Conservation (phyloP, 2,888 invertebrate species). For the Rhagophthalmus giganteus region DNA sequence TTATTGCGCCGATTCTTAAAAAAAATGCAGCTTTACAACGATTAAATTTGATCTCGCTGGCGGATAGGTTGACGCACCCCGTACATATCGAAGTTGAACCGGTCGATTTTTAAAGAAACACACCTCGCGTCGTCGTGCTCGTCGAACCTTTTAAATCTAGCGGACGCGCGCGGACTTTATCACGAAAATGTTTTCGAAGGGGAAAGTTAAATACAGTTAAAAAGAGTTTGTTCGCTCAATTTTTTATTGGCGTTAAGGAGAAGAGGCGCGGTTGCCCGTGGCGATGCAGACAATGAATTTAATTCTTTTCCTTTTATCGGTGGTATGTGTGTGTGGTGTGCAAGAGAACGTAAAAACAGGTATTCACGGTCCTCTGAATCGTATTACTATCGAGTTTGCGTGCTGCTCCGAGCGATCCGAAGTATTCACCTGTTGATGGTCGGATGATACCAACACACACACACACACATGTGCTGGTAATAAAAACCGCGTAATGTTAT, state of each 20-base stretch:
- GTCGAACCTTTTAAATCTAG: no score
- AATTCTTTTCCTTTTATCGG: constrained; percentile 28
- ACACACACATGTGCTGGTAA: constrained; percentile 5
- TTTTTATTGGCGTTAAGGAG: constrained; percentile 21
- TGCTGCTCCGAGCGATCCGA: constrained; percentile 10
- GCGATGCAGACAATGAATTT: constrained; percentile 18
- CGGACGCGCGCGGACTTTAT: no score
- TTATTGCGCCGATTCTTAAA: no score
- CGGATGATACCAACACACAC: constrained; percentile 2
- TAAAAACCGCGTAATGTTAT: constrained; percentile 6
- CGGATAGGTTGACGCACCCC: no score
- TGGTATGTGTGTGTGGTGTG: constrained; percentile 31
- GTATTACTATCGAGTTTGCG: constrained; percentile 30
- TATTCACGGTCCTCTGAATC: constrained; percentile 41
- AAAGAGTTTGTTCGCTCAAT: constrained; percentile 24
- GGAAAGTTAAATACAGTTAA: constrained; percentile 32
- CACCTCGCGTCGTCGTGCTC: no score
- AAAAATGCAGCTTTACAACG: no score
- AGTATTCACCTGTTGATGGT: constrained; percentile 24
- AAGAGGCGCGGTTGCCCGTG: constrained; percentile 19
- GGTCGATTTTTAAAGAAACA: no score
- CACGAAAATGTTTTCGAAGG: no score
- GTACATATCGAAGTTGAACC: no score
- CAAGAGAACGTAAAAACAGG: constrained; percentile 45
- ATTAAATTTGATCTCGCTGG: no score